Conservation (phyloP, 2,888 invertebrate species). For the Oscheius sp. region DNA sequence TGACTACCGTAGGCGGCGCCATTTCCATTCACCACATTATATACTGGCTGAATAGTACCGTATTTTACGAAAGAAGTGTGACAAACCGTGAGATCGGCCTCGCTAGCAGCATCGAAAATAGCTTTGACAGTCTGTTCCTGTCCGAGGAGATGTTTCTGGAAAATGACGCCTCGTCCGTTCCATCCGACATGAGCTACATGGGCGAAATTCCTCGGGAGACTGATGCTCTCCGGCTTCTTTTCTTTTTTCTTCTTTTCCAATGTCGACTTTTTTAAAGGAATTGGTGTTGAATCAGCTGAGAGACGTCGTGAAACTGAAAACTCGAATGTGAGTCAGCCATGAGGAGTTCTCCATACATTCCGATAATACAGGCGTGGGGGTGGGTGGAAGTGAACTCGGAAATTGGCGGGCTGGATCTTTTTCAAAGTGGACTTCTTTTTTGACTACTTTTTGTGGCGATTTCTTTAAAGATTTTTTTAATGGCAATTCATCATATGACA, state of each 20-base stretch:
- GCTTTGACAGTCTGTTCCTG: conserved; percentile 40
- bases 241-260: conserved; percentile 35
- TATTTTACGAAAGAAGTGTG: background rate
- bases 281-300: conserved; percentile 26
- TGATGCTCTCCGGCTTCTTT: conserved; percentile 34
- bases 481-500: conserved; percentile 25
- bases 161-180: conserved; percentile 48
- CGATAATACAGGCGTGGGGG: conserved; percentile 19
- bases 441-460: background rate
- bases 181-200: conserved; percentile 57
- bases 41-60: conserved; percentile 46
- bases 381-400: conserved; percentile 12
- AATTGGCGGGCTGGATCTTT: background rate
- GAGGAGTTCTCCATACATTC: conserved; percentile 14
- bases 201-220: conserved; percentile 41
- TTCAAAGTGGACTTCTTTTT: conserved; percentile 10
- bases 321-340: background rate
- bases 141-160: conserved; percentile 37
- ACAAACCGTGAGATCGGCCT: conserved; percentile 44
- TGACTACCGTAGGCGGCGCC: conserved; percentile 46
- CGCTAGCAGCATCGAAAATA: conserved; percentile 48
- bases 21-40: conserved; percentile 53
- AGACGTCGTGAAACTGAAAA: conserved; percentile 19
- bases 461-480: background rate
- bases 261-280: conserved; percentile 49